Evolutionary conservation across 2,888 invertebrate genomes (phyloP), one percentile per base, ranked within the genome.

Genomic region (Junonia oenone): DNA sequence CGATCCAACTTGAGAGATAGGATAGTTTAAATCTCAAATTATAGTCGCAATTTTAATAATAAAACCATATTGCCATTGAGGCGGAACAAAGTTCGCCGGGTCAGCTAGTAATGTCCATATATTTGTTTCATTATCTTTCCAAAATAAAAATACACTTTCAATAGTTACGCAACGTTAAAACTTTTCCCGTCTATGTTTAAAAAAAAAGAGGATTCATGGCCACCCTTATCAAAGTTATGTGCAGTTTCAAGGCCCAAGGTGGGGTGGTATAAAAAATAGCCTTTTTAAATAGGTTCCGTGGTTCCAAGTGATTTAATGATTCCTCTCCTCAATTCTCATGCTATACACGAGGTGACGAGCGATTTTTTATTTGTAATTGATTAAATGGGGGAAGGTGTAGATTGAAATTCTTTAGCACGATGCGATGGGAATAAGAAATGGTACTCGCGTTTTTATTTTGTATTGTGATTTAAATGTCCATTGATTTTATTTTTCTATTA

Each of bases 301-400:
- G 81, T 74, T 73, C 75, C 80, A 76, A 82, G 83, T 82, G 89
- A 87, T 90, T 88, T 87, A 88, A 87, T 83, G 88, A 84, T 78
- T 69, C 11, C 75, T 69, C 29, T 48, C 69, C 64, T 62, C 74
- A 65, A 78, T 85, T 83, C 75, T 70, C 70, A 88, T 86, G 82
- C 88, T 71, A 72, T 71, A 71, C 80, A 75, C 80, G 79, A 64
- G 69, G 75, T 84, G 81, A 81, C 77, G 79, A 74, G 78, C 72
- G 74, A 73, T 78, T 80, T 82, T 80, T 79, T 78, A 82, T 83
- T 81, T 81, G 85, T 82, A 87, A 88, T 88, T 86, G 87, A 86
- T 88, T 76, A 65, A 70, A 73, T 69, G 64, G 76, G 73, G 77
- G 77, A 69, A 69, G n/a, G 64, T 69, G 61, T 76, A 81, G 81